phyloP scores from a whole-genome alignment of 92 coral and sea anemone genomes.

The Porites divaricata region DNA sequence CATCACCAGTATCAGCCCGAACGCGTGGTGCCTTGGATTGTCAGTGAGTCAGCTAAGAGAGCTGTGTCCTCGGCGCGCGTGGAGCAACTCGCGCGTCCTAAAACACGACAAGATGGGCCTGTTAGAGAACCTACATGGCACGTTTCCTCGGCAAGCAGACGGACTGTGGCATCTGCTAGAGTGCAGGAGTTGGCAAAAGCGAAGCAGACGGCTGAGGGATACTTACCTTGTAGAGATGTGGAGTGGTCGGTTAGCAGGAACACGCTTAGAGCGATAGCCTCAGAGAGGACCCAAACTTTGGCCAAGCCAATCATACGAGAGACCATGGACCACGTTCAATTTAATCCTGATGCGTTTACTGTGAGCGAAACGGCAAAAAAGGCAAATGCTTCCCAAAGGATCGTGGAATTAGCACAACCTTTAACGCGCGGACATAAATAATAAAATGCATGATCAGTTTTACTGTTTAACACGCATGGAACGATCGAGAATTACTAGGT shows the following conservation, averaged over 20 bases:
- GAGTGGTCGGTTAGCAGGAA: slow-evolving; percentile 75
- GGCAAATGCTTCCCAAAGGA: slow-evolving; percentile 80
- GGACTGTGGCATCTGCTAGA: slow-evolving; percentile 85
- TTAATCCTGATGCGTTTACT: slow-evolving; percentile 91
- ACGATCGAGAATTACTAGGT: neutral
- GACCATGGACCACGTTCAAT: slow-evolving; percentile 91
- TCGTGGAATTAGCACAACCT: slow-evolving; percentile 89
- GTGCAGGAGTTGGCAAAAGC: slow-evolving; percentile 86
- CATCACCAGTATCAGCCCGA: slow-evolving; percentile 77
- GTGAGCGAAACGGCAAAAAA: slow-evolving; percentile 88
- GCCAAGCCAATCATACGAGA: slow-evolving; percentile 85
- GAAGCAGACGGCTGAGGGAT: slow-evolving; percentile 85
- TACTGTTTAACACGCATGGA: neutral
- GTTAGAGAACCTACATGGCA: slow-evolving; percentile 92
- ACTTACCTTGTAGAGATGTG: slow-evolving; percentile 70
- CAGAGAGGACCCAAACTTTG: slow-evolving; percentile 82
- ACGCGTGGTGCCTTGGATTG: slow-evolving; percentile 73
- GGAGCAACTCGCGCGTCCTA: slow-evolving; percentile 90
- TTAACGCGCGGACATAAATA: slow-evolving; percentile 60
- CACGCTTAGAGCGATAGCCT: slow-evolving; percentile 84
- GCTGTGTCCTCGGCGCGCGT: slow-evolving; percentile 74
- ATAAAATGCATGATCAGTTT: neutral
- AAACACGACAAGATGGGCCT: slow-evolving; percentile 82
- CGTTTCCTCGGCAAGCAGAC: slow-evolving; percentile 80
- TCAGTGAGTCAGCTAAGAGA: slow-evolving; percentile 75